Evolutionary conservation across 2,888 invertebrate genomes (phyloP).

Genomic region (Hirtodrosophila duncani): DNA sequence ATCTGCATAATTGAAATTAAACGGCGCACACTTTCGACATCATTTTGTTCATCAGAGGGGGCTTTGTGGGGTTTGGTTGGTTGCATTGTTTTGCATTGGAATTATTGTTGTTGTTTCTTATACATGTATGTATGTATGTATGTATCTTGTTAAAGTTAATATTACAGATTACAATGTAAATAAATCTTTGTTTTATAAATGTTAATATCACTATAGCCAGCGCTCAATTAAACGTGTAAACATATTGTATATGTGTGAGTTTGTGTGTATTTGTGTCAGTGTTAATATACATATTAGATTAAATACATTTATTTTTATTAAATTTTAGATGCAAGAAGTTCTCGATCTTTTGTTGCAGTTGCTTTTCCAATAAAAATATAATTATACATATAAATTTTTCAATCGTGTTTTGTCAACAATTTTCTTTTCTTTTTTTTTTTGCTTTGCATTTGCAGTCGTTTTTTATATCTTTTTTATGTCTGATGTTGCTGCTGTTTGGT

Average conservation of each 20-base stretch:
- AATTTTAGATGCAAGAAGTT: too few relatives aligned
- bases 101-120: constrained; percentile 13
- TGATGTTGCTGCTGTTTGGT: too few relatives aligned
- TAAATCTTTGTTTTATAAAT: constrained; percentile 57
- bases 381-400: too few relatives aligned
- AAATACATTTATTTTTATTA: constrained; percentile 20
- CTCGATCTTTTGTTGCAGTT: too few relatives aligned
- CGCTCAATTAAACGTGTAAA: constrained; percentile 42
- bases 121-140: too few relatives aligned
- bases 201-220: constrained; percentile 72
- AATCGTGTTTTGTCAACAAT: too few relatives aligned
- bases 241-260: constrained; percentile 15
- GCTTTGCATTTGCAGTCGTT: too few relatives aligned
- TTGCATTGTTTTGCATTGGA: constrained; percentile 22
- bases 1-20: constrained; percentile 51
- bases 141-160: constrained; percentile 32
- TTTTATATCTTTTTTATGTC: too few relatives aligned
- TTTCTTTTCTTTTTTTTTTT: too few relatives aligned
- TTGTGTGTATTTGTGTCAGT: constrained; percentile 9
- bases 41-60: too few relatives aligned
- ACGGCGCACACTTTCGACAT: constrained; percentile 26
- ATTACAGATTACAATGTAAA: constrained; percentile 53
- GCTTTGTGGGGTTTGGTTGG: constrained; percentile 22
- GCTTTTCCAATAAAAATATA: too few relatives aligned
- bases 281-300: constrained; percentile 20